Base-by-base conservation (phyloP, 2,113 vertebrate species). In the Tapirus terrestris region DNA sequence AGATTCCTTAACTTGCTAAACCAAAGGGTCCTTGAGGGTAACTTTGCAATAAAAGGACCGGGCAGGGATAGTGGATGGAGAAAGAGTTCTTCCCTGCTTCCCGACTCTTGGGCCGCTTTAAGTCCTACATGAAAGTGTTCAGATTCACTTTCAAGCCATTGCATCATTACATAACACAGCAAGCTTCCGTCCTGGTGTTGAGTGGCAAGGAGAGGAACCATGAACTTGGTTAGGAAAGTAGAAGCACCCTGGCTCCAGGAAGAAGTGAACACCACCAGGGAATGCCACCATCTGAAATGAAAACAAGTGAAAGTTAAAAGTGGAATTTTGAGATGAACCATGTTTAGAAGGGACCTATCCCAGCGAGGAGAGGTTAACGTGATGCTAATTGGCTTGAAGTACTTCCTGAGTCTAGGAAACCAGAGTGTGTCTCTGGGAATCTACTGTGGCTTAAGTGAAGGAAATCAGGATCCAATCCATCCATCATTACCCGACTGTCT, bases 331-430 rank as follows among this genome's bases (percentile, higher is more conserved):
- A 58, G 27, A 31, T 17, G 13, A 39, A 14, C 11, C 6, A 0
- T 63, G 3, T 39, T 21, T 20, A 33, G 18, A 65, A 39, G 73
- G 25, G n/a, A 11, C 43, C 33, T 56, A 13, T 14, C 3, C 5
- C 17, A 29, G 17, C 1, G 1, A 31, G 2, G 33, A 13, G 27
- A 39, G n/a, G 33, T 14, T 6, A 65, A 6, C 5, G 1, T 1
- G 4, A 18, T 0, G 33, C 17, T 51, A 11, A 77, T 20, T 20
- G 16, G 16, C 43, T 21, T 43, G 14, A 29, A 36, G 88, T 13
- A 4, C 33, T 53, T 65, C 31, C 60, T 21, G 88, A 53, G n/a
- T 29, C 23, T 2, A 29, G 13, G 60, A 23, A 14, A 63, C 33
- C 16, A 8, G 60, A 53, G 60, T 5, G 7, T 1, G 21, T 18